phyloP scores from a whole-genome alignment of 2,113 vertebrate genomes.

The Galeopterus variegatus region DNA sequence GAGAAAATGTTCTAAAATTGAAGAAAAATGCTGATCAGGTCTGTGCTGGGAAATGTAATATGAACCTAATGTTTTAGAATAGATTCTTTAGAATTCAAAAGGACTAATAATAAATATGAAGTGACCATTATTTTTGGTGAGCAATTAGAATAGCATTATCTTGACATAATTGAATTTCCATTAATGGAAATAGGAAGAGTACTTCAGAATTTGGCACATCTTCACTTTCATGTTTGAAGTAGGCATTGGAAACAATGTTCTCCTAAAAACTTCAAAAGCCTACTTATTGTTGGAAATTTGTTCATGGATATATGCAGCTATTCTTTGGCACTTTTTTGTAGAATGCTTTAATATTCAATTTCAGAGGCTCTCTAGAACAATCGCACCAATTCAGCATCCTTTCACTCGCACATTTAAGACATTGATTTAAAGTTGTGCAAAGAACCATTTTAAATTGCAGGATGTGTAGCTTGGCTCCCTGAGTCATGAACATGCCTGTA shows the following conservation, averaged over 20 bases:
- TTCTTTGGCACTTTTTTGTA: constrained; percentile 64
- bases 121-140: constrained; percentile 74
- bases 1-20: neutral
- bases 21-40: constrained; percentile 49
- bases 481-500: neutral
- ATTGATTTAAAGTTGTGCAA: constrained; percentile 56
- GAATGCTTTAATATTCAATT: constrained; percentile 73
- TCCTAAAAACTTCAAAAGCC: constrained; percentile 75
- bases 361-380: constrained; percentile 61
- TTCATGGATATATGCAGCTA: constrained; percentile 55
- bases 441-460: constrained; percentile 63
- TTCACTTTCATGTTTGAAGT: constrained; percentile 73
- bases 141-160: constrained; percentile 79
- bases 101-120: constrained; percentile 73
- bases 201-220: constrained; percentile 75
- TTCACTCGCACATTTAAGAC: constrained; percentile 53
- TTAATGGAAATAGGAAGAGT: constrained; percentile 65
- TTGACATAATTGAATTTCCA: constrained; percentile 75
- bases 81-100: constrained; percentile 74
- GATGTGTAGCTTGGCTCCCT: neutral
- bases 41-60: constrained; percentile 27
- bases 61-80: constrained; percentile 65
- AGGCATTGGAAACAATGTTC: constrained; percentile 67
- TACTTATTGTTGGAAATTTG: constrained; percentile 67
- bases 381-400: constrained; percentile 24